Evolutionary conservation across 2,113 vertebrate genomes (phyloP).

Genomic region (Urocolius indicus): DNA sequence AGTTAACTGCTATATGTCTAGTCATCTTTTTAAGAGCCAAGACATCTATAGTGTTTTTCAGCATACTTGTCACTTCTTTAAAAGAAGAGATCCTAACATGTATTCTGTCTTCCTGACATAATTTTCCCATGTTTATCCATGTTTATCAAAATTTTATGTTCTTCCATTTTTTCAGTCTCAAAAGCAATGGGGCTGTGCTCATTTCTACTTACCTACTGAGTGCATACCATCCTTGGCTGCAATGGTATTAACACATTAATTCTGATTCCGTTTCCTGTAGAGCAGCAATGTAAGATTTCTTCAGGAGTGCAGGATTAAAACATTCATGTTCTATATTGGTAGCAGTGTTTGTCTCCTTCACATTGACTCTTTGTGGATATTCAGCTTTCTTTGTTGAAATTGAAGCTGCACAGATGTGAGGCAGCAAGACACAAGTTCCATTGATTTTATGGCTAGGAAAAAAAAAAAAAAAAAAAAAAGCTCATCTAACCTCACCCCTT

Average conservation of each 20-base stretch:
- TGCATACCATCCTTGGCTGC: background rate
- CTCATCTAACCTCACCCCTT: background rate
- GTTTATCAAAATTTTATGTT: background rate
- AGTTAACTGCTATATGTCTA: background rate
- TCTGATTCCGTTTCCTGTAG: background rate
- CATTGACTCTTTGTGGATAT: background rate
- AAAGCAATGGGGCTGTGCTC: too few species aligned
- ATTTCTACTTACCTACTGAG: background rate
- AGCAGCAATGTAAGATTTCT: background rate
- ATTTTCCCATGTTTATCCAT: background rate
- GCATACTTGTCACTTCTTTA: background rate
- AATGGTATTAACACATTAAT: background rate
- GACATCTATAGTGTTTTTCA: background rate
- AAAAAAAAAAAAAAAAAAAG: background rate
- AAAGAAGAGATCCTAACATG: background rate
- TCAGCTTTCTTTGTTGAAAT: fast-evolving
- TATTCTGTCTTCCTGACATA: background rate
- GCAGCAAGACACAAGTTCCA: background rate
- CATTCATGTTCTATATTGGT: background rate
- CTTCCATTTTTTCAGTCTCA: background rate
- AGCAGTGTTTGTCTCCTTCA: background rate
- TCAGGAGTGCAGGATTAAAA: background rate
- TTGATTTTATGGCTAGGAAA: background rate
- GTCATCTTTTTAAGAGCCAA: background rate
- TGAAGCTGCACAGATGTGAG: background rate